Conservation (phyloP, 2,888 invertebrate species). For the Drosophila greeni region DNA sequence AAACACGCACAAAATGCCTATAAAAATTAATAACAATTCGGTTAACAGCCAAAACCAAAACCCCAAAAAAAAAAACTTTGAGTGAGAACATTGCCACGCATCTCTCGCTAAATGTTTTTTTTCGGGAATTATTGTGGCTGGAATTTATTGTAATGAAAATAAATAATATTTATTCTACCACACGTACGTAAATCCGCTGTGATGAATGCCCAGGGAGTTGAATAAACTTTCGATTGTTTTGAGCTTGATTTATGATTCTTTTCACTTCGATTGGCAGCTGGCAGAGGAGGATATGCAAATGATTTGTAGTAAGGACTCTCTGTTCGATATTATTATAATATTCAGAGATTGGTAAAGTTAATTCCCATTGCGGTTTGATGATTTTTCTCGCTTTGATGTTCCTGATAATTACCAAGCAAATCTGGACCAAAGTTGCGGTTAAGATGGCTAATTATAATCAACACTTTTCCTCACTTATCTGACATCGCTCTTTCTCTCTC, state of each 20-base stretch:
- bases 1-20: constrained; percentile 39
- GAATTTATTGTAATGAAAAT: constrained; percentile 23
- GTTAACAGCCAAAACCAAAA: constrained; percentile 18
- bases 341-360: constrained; percentile 36
- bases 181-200: constrained; percentile 16
- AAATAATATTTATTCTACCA: constrained; percentile 20
- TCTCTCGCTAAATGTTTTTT: constrained; percentile 9
- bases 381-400: constrained; percentile 11
- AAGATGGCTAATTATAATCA: constrained; percentile 39
- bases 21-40: constrained; percentile 51
- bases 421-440: constrained; percentile 40
- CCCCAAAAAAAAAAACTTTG: constrained; percentile 12
- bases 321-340: constrained; percentile 15
- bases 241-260: constrained; percentile 34
- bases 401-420: constrained; percentile 32
- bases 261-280: constrained; percentile 17
- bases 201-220: constrained; percentile 29
- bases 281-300: constrained; percentile 27
- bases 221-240: constrained; percentile 37
- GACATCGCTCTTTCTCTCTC: constrained; percentile 19
- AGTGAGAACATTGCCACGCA: constrained; percentile 9
- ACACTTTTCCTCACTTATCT: constrained; percentile 41
- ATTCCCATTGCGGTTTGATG: not conserved
- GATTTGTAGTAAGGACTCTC: constrained; percentile 6
- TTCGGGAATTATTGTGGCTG: constrained; percentile 22